A percentile compares a stretch with the other conserved stretches of the same genome.
Evolutionary conservation across 2,113 vertebrate species (phyloP).

Genomic region (Coreoperca whiteheadi): DNA sequence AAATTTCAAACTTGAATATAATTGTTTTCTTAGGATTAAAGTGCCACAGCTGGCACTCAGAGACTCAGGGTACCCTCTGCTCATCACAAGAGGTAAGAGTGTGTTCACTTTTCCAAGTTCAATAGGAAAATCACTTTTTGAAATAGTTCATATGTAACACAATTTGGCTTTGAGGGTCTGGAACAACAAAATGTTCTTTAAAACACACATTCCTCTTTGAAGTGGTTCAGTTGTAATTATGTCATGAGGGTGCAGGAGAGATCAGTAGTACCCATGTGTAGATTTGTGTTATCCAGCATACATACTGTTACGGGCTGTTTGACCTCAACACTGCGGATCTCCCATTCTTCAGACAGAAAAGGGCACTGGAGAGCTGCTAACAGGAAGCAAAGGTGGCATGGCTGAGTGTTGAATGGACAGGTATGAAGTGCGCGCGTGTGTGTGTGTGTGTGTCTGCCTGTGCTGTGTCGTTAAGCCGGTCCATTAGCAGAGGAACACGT

Average conservation of each 20-base stretch:
- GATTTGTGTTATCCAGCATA: constrained; percentile 47
- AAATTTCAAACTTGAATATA: constrained; percentile 30
- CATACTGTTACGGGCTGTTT: constrained; percentile 32
- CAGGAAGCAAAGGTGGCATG: constrained; percentile 56
- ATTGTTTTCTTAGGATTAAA: constrained; percentile 33
- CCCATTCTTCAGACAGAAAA: constrained; percentile 47
- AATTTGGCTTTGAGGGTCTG: constrained; percentile 46
- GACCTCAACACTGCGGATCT: constrained; percentile 39
- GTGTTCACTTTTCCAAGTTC: constrained; percentile 18
- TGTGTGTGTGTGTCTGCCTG: constrained; percentile 9
- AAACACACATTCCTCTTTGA: constrained; percentile 45
- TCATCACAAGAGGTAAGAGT: constrained; percentile 5
- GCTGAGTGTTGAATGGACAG: constrained; percentile 55
- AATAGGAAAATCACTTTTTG: background rate
- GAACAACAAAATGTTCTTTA: constrained; percentile 34
- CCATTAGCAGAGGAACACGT: constrained; percentile 69
- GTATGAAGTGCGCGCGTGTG: constrained; percentile 16
- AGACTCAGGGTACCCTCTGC: constrained; percentile 7
- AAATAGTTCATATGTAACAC: constrained; percentile 16
- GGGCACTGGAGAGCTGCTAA: constrained; percentile 48
- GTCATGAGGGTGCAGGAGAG: constrained; percentile 31
- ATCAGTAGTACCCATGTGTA: constrained; percentile 28
- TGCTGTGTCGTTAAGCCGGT: constrained; percentile 61
- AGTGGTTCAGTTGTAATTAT: constrained; percentile 29
- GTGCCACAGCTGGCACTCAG: constrained; percentile 13